Base-by-base conservation (phyloP, 2,888 invertebrate genomes). In the Epiperipatus broadwayi region DNA sequence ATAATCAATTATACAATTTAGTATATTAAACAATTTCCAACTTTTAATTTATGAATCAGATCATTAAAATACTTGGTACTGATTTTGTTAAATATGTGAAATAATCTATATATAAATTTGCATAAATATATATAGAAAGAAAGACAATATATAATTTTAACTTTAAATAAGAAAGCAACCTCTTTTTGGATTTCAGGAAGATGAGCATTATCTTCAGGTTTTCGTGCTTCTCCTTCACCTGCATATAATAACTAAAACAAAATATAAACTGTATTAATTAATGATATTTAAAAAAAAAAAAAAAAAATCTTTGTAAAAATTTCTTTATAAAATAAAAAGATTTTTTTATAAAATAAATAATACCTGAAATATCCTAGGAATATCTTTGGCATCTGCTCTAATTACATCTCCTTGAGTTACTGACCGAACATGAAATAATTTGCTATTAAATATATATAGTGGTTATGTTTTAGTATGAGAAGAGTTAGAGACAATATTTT, bases 351-450 rank as follows among this genome's bases (percentile, higher is more conserved):
- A 22, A 12, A 34, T 15, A 14, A 14, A 20, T 3, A 15, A 32
- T 53, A 73, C 73, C 67, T 75, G 75, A 67, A 97, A 95, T 65
- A 97, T 97, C 62, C 89, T 77, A 53, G 95, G 95, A 64, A 97
- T 89, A 70, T 95, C 91, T 73, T 85, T 87, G 61, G 89, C 84
- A 70, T 93, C 91, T 40, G 91, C 95, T 58, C 93, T 76, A 60
- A 95, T 91, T 53, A 95, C 93, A 70, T 97, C 97, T 52, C 93
- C 93, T 63, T 93, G 93, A 45, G 95, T 93, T 49, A 97, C 95
- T 44, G 87, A 81, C 48, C 95, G 76, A 50, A 95, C 95, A 67
- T 95, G 93, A 69, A 91, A 95, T 58, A 97, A 79, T 72, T 95
- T 93, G 66, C 93, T 87, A 67, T 10, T 59, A 41, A 42, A 32